Conservation (phyloP, 2,797 vertebrate genomes). For the Eremophila alpestris region DNA sequence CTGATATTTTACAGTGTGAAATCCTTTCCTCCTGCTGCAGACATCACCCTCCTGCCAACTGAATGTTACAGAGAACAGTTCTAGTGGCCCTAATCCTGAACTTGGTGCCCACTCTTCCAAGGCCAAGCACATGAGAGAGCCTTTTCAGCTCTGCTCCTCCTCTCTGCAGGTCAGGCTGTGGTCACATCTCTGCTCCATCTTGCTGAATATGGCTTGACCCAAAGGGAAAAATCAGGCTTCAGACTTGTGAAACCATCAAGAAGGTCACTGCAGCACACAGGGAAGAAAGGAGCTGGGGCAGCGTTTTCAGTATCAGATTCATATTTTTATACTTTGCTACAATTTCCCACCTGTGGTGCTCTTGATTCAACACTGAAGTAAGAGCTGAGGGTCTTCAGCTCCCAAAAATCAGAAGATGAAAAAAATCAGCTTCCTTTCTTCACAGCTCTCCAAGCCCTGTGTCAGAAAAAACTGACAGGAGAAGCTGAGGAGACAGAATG, state of each 20-base stretch:
- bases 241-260: neutral
- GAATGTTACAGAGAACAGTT: neutral
- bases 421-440: neutral
- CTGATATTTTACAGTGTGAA: neutral
- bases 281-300: neutral
- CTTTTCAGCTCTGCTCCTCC: neutral
- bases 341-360: neutral
- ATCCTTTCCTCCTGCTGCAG: neutral
- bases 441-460: neutral
- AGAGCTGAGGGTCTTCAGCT: neutral
- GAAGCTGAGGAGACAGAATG: neutral
- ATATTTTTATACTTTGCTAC: neutral
- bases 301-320: neutral
- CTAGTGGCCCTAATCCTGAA: fast-evolving
- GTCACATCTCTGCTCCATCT: neutral
- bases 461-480: neutral
- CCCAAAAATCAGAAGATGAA: neutral
- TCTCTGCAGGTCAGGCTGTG: neutral
- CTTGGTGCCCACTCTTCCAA: neutral
- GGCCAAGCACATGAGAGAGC: neutral
- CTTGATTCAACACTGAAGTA: neutral
- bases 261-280: neutral
- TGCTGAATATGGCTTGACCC: neutral
- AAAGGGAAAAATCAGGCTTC: neutral
- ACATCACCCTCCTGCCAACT: neutral